These are phyloP conservation scores for Bombus sylvicola DNA, from an alignment of 1,140 invertebrate species.

Conservation along the genomic window DNA sequence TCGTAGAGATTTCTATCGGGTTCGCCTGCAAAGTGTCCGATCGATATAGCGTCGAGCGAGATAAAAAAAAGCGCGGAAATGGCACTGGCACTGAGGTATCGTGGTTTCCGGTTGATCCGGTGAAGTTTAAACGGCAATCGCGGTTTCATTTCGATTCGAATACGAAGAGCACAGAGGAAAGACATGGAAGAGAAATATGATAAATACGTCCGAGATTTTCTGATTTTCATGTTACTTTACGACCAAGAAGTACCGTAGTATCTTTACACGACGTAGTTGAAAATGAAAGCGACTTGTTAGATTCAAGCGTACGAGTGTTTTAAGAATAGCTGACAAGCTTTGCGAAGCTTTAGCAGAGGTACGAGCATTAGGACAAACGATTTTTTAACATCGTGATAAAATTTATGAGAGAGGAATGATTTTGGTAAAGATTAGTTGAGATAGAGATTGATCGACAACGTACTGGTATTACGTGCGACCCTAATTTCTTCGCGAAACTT, in stretches of 20 bases:
- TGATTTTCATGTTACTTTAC: fast-evolving
- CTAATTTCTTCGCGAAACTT: too few relatives aligned
- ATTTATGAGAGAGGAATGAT: too few relatives aligned
- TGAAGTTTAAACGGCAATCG: constrained; percentile 30
- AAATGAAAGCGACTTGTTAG: not conserved
- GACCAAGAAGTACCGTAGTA: not conserved
- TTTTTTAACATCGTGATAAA: too few relatives aligned
- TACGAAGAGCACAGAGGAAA: not conserved
- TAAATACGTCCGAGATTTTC: not conserved
- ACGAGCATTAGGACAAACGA: too few relatives aligned
- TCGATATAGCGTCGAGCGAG: constrained; percentile 50
- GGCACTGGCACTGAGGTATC: not conserved
- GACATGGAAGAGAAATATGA: too few relatives aligned
- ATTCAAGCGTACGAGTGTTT: too few relatives aligned
- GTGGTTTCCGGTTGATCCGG: not conserved
- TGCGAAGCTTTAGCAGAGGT: too few relatives aligned
- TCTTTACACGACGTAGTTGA: not conserved
- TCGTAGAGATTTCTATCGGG: constrained; percentile 57
- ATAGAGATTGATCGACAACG: too few relatives aligned
- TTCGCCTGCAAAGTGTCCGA: constrained; percentile 44
- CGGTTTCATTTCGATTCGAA: not conserved
- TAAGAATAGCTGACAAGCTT: too few relatives aligned
- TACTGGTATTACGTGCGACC: too few relatives aligned
- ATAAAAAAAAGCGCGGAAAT: constrained; percentile 5
- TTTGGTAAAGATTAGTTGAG: too few relatives aligned